Percentiles rank a stretch among this genome's conserved stretches.
phyloP scores from a whole-genome alignment of 2,797 vertebrate genomes.

The Catostomus latipinnis region DNA sequence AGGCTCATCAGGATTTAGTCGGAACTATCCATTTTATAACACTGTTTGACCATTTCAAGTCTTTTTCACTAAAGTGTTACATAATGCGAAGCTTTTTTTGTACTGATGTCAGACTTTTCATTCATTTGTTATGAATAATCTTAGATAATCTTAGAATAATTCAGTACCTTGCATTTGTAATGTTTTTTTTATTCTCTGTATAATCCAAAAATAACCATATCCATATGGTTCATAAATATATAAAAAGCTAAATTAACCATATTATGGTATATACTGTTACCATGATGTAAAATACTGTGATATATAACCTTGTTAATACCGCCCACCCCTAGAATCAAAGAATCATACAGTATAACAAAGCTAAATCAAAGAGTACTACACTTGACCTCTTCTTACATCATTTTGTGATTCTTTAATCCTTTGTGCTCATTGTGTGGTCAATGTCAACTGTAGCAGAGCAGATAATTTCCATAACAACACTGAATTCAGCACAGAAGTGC shows the following conservation, averaged over 20 bases:
- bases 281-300: not conserved
- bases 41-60: too few relatives aligned
- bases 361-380: slow-evolving; percentile 30
- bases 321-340: not conserved
- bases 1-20: too few relatives aligned
- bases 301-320: not conserved
- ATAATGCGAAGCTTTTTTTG: too few relatives aligned
- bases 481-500: slow-evolving; percentile 48
- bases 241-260: too few relatives aligned
- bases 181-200: not conserved
- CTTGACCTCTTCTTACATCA: slow-evolving; percentile 19
- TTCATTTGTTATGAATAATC: too few relatives aligned
- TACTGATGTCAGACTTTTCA: too few relatives aligned
- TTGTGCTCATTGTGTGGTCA: slow-evolving; percentile 50
- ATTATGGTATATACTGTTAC: too few relatives aligned
- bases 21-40: too few relatives aligned
- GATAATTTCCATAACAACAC: slow-evolving; percentile 70
- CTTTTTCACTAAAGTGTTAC: too few relatives aligned
- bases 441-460: slow-evolving; percentile 67
- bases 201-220: not conserved
- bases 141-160: too few relatives aligned
- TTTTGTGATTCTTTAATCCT: slow-evolving; percentile 39
- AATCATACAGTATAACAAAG: slow-evolving; percentile 12
- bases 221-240: too few relatives aligned
- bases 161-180: too few relatives aligned